Evolutionary conservation across 2,888 invertebrate species (phyloP).

Genomic region (Clivina fossor): DNA sequence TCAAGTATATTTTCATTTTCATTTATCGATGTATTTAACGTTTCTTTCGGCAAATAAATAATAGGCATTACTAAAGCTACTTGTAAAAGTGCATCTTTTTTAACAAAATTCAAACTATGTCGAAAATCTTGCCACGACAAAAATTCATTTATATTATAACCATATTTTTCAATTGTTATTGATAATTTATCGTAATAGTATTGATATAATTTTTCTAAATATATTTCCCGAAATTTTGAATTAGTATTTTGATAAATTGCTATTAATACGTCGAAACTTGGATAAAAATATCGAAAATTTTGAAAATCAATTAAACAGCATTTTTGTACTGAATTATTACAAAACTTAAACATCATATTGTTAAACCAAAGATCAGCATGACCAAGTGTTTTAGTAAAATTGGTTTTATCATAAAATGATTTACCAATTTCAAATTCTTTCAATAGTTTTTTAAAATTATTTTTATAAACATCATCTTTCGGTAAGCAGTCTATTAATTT

Average conservation of each 20-base stretch:
- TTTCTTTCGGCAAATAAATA: conserved; percentile 11
- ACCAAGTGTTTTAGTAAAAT: conserved; percentile 39
- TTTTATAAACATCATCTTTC: conserved; percentile 37
- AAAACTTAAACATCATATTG: conserved; percentile 46
- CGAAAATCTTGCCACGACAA: conserved; percentile 25
- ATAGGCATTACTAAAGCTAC: not conserved
- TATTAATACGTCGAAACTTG: conserved; percentile 44
- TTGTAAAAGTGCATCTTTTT: not conserved
- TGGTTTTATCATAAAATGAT: conserved; percentile 13
- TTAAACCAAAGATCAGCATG: conserved; percentile 48
- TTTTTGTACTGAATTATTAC: conserved; percentile 37
- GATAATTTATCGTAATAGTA: conserved; percentile 44
- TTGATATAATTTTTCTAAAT: conserved; percentile 41
- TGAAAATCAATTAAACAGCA: conserved; percentile 47
- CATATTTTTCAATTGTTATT: conserved; percentile 32
- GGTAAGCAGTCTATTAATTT: conserved; percentile 44
- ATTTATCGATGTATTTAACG: not conserved
- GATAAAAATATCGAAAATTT: conserved; percentile 44
- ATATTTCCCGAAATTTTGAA: conserved; percentile 40
- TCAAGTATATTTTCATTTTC: not conserved
- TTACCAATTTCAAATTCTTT: conserved; percentile 8
- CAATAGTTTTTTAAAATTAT: conserved; percentile 34
- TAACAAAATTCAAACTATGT: conserved; percentile 8
- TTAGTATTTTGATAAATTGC: conserved; percentile 45
- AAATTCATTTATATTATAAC: conserved; percentile 35